phyloP scores from a whole-genome alignment of 2,113 vertebrate genomes.

The Manacus vitellinus region DNA sequence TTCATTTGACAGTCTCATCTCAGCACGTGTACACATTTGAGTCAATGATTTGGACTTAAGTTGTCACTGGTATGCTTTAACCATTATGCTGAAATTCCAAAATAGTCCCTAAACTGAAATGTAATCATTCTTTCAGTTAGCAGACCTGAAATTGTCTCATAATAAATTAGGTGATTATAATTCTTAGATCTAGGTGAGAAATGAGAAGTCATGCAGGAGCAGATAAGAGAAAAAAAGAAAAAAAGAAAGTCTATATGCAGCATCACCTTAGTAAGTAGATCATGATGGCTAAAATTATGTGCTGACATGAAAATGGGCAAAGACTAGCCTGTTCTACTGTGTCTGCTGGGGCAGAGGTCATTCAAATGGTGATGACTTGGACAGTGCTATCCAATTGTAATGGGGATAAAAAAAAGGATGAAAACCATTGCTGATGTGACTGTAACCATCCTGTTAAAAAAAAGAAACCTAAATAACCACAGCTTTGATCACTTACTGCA shows the following conservation, averaged over 20 bases:
- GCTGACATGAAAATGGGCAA: not conserved
- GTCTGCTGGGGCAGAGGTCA: not conserved
- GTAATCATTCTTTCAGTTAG: not conserved
- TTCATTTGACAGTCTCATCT: not conserved
- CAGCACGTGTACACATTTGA: not conserved
- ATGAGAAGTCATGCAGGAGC: not conserved
- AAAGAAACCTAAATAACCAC: slow-evolving; percentile 38
- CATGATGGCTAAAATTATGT: not conserved
- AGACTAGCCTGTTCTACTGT: not conserved
- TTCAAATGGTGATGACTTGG: not conserved
- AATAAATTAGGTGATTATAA: not conserved
- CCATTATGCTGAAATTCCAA: not conserved
- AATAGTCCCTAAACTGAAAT: not conserved
- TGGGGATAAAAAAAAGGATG: not conserved
- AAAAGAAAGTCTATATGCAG: not conserved
- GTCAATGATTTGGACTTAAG: not conserved
- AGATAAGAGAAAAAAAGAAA: not conserved
- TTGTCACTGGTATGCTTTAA: not conserved
- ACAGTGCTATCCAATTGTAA: not conserved
- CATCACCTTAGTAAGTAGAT: not conserved
- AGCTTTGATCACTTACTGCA: slow-evolving; percentile 56
- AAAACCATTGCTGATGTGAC: slow-evolving; percentile 48
- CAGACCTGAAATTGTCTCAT: not conserved
- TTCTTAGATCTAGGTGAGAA: not conserved
- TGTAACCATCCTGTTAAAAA: slow-evolving; percentile 4